Base-by-base conservation (phyloP, 2,113 vertebrate genomes). In the Larimichthys polyactis region DNA sequence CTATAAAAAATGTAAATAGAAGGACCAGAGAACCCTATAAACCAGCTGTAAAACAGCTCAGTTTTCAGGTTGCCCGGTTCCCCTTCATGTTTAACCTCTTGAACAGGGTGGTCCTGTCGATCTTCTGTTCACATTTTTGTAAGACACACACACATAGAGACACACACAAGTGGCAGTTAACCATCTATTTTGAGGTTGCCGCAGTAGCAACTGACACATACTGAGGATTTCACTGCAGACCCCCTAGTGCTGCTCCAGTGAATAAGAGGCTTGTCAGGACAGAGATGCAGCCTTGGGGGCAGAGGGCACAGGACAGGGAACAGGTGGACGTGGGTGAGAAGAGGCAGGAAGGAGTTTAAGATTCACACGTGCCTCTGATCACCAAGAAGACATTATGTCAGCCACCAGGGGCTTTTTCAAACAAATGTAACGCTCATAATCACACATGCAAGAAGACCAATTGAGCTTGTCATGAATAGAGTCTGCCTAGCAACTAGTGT, bases 181-280 rank as follows among this genome's bases (percentile, higher is more conserved):
- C 74, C 20, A 40, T 91, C 89, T 93, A 94, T 93, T 94, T 92
- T 80, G 62, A 85, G 91, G 43, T 24, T 9, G 69, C 87, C 0
- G 70, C 90, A 84, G 78, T 49, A 80, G 86, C 78, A 85, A 78
- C 86, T 80, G 87, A 92, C 81, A 81, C 85, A 87, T 89, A 81
- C 88, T 84, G 67, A 65, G 72, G 77, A 74, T 89, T 79, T 89
- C 75, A 83, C 36, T 46, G 72, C n/a, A 3, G 62, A 70, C 75
- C 82, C 59, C 27, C 22, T 11, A 63, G 29, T 59, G 32, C 66
- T 40, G 44, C 52, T 65, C 71, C 65, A 72, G 20, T 88, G 85
- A 82, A 83, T 82, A 80, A 75, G 63, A 54, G 79, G 62, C 86
- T 63, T 49, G 69, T 67, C 71, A 29, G 43, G 76, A 72, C 67